Base-by-base conservation (phyloP, 2,888 invertebrate species). In the Morinoia aosen region DNA sequence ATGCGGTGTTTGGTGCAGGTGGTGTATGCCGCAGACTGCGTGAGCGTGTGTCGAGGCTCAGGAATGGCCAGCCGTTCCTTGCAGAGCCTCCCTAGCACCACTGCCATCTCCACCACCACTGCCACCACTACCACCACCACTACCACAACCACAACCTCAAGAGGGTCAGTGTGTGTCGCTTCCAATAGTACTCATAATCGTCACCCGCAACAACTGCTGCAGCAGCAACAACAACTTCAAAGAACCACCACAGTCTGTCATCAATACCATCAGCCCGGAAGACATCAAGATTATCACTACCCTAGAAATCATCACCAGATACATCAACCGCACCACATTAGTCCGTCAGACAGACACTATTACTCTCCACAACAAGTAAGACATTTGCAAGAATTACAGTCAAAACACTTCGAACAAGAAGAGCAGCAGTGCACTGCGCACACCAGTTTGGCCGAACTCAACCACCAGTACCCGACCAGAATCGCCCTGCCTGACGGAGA, bases 21-120 rank as follows among this genome's bases (percentile, higher is more conserved):
- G 93, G 93, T 93, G 93, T 93, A 93, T 33, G 93, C 93, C 93
- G 93, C 93, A 93, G 93, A 93, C 57, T 93, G 93, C 93, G 93
- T 93, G 93, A 93, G 58, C 93, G 93, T 57, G 56, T 93, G 93
- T 33, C 57, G 58, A 11, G 57, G 93, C 93, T 57, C 93, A 93
- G 93, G 93, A 48, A 93, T 93, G 93, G 93, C 93, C 0, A 57
- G 57, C 33, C 93, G 57, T 93, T 93, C 93, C 58, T 57, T 93
- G 58, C 93, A 93, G 93, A 93, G 93, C 93, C 93, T 93, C 93
- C 93, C 93, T 93, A 57, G 58, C 93, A 93, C 93, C 58, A 93
- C 93, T 48, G 48, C 57, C 93, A 93, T 57, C 93, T 48, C 93
- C 93, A 93, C 93, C 57, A 48, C 19, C 91, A 57, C 57, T 33